phyloP scores from a whole-genome alignment of 2,888 invertebrate species.

The Sesia apiformis region DNA sequence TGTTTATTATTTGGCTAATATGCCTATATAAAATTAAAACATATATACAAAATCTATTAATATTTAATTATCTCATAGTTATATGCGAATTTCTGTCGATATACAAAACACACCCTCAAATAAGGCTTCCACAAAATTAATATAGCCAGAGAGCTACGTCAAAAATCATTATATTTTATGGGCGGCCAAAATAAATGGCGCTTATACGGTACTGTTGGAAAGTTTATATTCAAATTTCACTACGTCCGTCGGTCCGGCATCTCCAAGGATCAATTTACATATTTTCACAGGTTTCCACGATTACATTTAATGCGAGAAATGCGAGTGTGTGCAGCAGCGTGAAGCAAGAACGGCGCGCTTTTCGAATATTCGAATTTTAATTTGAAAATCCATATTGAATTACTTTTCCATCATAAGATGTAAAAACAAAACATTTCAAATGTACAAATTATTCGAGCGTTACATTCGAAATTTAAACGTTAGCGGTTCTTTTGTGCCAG shows the following conservation, averaged over 20 bases:
- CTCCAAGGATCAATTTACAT: constrained; percentile 74
- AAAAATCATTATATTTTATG: constrained; percentile 74
- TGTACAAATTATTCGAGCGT: neutral
- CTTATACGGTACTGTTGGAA: constrained; percentile 59
- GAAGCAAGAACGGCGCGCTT: neutral
- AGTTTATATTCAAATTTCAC: constrained; percentile 73
- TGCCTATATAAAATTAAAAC: too few relatives aligned
- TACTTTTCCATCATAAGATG: neutral
- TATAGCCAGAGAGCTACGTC: constrained; percentile 58
- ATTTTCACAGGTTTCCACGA: constrained; percentile 69
- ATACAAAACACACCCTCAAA: constrained; percentile 32
- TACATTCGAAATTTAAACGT: neutral
- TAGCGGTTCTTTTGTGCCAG: constrained; percentile 2
- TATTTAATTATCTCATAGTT: neutral
- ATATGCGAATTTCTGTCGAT: constrained; percentile 32
- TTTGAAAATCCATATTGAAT: neutral
- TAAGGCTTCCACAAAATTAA: constrained; percentile 54
- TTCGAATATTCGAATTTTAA: neutral
- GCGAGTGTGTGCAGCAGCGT: constrained; percentile 5
- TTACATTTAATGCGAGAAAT: constrained; percentile 52
- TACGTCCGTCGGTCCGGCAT: constrained; percentile 64
- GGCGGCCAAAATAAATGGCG: constrained; percentile 67
- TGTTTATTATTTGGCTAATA: too few relatives aligned
- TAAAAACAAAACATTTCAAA: neutral
- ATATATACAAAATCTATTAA: too few relatives aligned